A percentile compares a stretch with the other conserved stretches of the same genome.
Evolutionary conservation across 2,113 vertebrate genomes (phyloP).

Genomic region (Xenopus borealis): DNA sequence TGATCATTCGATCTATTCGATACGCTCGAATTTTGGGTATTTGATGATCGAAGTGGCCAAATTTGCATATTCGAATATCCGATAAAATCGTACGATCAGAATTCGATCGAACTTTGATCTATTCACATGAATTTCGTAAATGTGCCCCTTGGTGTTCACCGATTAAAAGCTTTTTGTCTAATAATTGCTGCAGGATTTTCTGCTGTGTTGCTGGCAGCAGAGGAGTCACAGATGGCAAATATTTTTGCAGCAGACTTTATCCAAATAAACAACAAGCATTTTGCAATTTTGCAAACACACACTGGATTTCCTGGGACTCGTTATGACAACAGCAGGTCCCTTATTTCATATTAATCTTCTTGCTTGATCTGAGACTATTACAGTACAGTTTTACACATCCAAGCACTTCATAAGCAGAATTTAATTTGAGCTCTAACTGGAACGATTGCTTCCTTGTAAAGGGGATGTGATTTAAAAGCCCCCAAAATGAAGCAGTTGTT

Average conservation of each 20-base stretch:
- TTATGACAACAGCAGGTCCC: neutral
- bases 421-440: no score
- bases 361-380: neutral
- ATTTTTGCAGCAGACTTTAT: slow-evolving; percentile 12
- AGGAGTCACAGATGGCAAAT: slow-evolving; percentile 1
- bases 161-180: slow-evolving; percentile 9
- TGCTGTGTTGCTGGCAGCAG: slow-evolving; percentile 2
- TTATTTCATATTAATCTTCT: neutral
- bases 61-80: no score
- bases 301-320: neutral
- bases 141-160: no score
- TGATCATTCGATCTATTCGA: no score
- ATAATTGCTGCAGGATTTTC: slow-evolving; percentile 11
- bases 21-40: no score
- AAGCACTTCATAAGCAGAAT: neutral
- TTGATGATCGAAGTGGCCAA: no score
- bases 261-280: slow-evolving; percentile 14
- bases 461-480: no score
- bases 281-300: slow-evolving; percentile 4
- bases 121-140: neutral
- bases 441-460: no score
- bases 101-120: no score
- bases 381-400: neutral
- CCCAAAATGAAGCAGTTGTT: no score
- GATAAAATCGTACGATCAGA: no score